Evolutionary conservation across 2,797 vertebrate genomes (phyloP).

Genomic region (Microctenopoma steveboyesi): DNA sequence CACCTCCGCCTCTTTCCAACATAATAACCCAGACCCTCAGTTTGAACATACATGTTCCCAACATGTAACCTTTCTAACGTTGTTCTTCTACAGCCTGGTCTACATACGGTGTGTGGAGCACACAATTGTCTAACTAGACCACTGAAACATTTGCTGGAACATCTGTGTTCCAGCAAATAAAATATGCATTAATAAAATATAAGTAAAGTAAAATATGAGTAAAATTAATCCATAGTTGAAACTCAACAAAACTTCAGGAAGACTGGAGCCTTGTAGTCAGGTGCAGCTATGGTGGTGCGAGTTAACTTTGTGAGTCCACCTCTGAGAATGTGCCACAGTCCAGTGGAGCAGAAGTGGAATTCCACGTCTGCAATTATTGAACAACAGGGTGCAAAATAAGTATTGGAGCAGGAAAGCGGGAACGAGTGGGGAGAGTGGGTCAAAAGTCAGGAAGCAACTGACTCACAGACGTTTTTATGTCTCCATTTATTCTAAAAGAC

Average conservation of each 20-base stretch:
- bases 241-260: constrained; percentile 4
- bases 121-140: too few species aligned
- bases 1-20: too few species aligned
- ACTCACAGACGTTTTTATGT: constrained; percentile 55
- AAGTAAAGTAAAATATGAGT: too few species aligned
- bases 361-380: constrained; percentile 78
- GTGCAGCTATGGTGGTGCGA: constrained; percentile 11
- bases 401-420: constrained; percentile 58
- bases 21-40: too few species aligned
- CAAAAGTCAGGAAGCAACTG: constrained; percentile 66
- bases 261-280: constrained; percentile 6
- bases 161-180: too few species aligned
- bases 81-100: too few species aligned
- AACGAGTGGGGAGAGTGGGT: constrained; percentile 24
- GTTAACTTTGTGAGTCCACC: constrained; percentile 59
- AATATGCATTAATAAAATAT: too few species aligned
- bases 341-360: constrained; percentile 80
- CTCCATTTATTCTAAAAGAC: constrained; percentile 83
- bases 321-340: constrained; percentile 62
- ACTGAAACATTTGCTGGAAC: too few species aligned
- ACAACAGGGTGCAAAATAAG: constrained; percentile 75
- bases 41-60: too few species aligned
- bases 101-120: too few species aligned
- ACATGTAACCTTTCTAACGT: too few species aligned
- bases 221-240: neutral